These are phyloP conservation scores for Polypedilum pembai DNA, from an alignment of 1,140 invertebrate genomes.

Conservation along the genomic window DNA sequence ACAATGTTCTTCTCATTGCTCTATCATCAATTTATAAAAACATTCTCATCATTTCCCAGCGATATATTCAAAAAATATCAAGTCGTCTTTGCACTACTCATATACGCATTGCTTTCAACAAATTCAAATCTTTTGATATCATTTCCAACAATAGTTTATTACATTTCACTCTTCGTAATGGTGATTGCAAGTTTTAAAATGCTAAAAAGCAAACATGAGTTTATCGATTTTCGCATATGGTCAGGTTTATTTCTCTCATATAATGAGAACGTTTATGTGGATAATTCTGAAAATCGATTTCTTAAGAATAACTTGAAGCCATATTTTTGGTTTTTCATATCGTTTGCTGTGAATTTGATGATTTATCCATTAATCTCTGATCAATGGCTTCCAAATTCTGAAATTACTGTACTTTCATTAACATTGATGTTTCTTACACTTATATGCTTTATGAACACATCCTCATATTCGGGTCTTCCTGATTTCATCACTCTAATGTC, in stretches of 20 bases:
- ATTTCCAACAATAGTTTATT: slow-evolving; percentile 61
- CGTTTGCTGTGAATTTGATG: slow-evolving; percentile 63
- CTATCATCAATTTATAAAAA: slow-evolving; percentile 57
- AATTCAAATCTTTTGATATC: slow-evolving; percentile 55
- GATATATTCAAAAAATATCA: slow-evolving; percentile 55
- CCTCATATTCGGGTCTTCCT: slow-evolving; percentile 43
- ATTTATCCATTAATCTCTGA: slow-evolving; percentile 68
- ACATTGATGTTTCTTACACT: slow-evolving; percentile 65
- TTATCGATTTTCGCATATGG: slow-evolving; percentile 68
- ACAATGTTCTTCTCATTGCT: slow-evolving; percentile 58
- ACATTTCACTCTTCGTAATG: slow-evolving; percentile 63
- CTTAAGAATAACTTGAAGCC: slow-evolving; percentile 74
- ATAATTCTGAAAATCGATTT: slow-evolving; percentile 71
- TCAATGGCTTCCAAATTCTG: slow-evolving; percentile 72
- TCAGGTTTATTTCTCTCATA: slow-evolving; percentile 69
- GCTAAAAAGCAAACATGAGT: slow-evolving; percentile 63
- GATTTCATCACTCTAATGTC: slow-evolving; percentile 67
- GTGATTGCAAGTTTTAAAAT: slow-evolving; percentile 71
- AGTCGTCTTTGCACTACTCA: slow-evolving; percentile 55
- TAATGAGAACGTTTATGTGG: slow-evolving; percentile 57
- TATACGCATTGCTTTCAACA: slow-evolving; percentile 58
- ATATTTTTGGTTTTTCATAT: slow-evolving; percentile 68
- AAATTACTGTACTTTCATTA: slow-evolving; percentile 67
- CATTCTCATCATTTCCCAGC: slow-evolving; percentile 51
- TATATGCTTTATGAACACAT: slow-evolving; percentile 57